Conservation (phyloP, 2,888 invertebrate genomes). For the Oxystoma pomonae region DNA sequence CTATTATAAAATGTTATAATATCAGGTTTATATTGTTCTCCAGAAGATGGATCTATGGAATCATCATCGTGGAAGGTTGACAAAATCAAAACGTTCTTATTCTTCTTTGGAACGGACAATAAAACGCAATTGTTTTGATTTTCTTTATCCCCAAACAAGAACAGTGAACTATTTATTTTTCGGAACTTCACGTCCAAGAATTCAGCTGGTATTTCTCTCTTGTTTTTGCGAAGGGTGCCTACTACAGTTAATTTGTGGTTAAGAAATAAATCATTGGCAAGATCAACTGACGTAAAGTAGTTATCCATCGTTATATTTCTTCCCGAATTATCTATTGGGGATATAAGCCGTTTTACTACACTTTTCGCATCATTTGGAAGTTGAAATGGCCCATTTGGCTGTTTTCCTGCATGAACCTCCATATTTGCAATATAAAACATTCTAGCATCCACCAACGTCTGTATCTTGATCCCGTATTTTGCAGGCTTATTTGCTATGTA, state of each 20-base stretch:
- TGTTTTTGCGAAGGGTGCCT: constrained; percentile 28
- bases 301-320: constrained; percentile 27
- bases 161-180: constrained; percentile 12
- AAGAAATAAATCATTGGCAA: too few species aligned
- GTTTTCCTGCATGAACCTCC: constrained; percentile 27
- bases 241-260: too few species aligned
- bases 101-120: constrained; percentile 17
- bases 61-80: constrained; percentile 20
- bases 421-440: constrained; percentile 25
- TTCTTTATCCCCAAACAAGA: constrained; percentile 25
- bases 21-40: constrained; percentile 21
- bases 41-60: constrained; percentile 9
- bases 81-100: constrained; percentile 23
- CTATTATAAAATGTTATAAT: constrained; percentile 30
- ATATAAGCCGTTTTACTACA: constrained; percentile 17
- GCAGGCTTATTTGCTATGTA: constrained; percentile 34
- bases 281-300: constrained; percentile 14
- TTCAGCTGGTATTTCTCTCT: constrained; percentile 13
- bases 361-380: constrained; percentile 17
- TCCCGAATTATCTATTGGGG: constrained; percentile 16
- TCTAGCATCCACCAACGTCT: constrained; percentile 27
- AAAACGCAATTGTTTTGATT: too few species aligned
- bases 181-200: constrained; percentile 6
- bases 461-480: constrained; percentile 31
- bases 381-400: constrained; percentile 27